Percentiles rank a stretch among this genome's conserved stretches.
phyloP scores from a whole-genome alignment of 2,113 vertebrate species.

The Antigone vipio region DNA sequence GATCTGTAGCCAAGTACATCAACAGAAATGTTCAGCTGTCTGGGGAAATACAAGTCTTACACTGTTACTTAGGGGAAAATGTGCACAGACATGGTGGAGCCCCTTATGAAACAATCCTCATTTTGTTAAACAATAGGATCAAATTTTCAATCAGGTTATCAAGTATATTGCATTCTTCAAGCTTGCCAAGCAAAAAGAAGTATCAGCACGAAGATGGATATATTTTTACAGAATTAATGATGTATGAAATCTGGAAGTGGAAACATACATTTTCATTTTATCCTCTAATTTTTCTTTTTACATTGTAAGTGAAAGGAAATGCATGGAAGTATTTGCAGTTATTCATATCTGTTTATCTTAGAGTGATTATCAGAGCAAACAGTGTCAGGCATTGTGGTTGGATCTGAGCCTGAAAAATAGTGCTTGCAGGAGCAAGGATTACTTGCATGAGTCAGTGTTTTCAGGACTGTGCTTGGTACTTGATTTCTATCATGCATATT shows the following conservation, averaged over 20 bases:
- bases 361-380: constrained; percentile 71
- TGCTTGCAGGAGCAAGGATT: constrained; percentile 52
- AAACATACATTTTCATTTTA: constrained; percentile 64
- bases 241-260: constrained; percentile 62
- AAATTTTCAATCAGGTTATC: constrained; percentile 70
- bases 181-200: constrained; percentile 46
- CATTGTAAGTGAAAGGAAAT: constrained; percentile 58
- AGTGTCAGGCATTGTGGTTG: constrained; percentile 68
- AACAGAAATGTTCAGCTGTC: constrained; percentile 62
- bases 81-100: constrained; percentile 73
- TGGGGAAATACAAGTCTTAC: constrained; percentile 64
- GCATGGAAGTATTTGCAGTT: constrained; percentile 54
- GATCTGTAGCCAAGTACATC: constrained; percentile 67
- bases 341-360: constrained; percentile 69
- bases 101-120: constrained; percentile 69
- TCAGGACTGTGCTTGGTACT: constrained; percentile 27
- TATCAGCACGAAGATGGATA: constrained; percentile 46
- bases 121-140: constrained; percentile 76
- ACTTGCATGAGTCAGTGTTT: constrained; percentile 56
- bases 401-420: constrained; percentile 56
- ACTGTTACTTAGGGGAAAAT: constrained; percentile 72
- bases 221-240: constrained; percentile 68
- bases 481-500: constrained; percentile 59
- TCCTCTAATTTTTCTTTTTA: constrained; percentile 66
- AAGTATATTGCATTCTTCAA: constrained; percentile 53